Evolutionary conservation across 2,888 invertebrate genomes (phyloP).

Genomic region (Hypsopygia costalis): DNA sequence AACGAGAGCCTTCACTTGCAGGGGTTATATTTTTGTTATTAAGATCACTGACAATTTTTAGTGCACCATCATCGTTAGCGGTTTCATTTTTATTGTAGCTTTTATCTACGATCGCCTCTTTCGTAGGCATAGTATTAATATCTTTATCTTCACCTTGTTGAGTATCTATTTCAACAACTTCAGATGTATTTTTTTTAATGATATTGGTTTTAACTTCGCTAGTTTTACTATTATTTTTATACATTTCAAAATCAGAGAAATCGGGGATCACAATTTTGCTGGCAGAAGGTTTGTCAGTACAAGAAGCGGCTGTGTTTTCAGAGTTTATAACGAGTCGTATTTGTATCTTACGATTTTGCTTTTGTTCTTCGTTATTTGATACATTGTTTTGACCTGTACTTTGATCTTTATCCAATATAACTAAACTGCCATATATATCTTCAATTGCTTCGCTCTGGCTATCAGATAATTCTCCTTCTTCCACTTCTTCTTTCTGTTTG

Average conservation of each 20-base stretch:
- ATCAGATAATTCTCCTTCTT: slow-evolving; percentile 71
- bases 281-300: background rate
- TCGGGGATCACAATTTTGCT: slow-evolving; percentile 2
- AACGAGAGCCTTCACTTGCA: too few species aligned
- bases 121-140: too few species aligned
- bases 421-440: slow-evolving; percentile 62
- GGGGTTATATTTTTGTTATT: too few species aligned
- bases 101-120: too few species aligned
- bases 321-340: slow-evolving; percentile 54
- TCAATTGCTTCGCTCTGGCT: slow-evolving; percentile 71
- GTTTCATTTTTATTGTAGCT: too few species aligned
- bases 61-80: too few species aligned
- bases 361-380: slow-evolving; percentile 29
- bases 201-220: background rate
- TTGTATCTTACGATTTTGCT: slow-evolving; percentile 49
- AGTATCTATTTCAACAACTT: too few species aligned
- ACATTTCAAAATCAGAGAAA: slow-evolving; percentile 49
- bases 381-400: slow-evolving; percentile 21
- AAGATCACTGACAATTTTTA: too few species aligned
- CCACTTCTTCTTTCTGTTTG: slow-evolving; percentile 46
- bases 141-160: too few species aligned
- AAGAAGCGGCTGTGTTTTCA: slow-evolving; percentile 21
- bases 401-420: slow-evolving; percentile 41
- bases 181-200: too few species aligned
- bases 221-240: slow-evolving; percentile 18